Base-by-base conservation (phyloP, 2,888 invertebrate species). In the Eumerus sabulonum region DNA sequence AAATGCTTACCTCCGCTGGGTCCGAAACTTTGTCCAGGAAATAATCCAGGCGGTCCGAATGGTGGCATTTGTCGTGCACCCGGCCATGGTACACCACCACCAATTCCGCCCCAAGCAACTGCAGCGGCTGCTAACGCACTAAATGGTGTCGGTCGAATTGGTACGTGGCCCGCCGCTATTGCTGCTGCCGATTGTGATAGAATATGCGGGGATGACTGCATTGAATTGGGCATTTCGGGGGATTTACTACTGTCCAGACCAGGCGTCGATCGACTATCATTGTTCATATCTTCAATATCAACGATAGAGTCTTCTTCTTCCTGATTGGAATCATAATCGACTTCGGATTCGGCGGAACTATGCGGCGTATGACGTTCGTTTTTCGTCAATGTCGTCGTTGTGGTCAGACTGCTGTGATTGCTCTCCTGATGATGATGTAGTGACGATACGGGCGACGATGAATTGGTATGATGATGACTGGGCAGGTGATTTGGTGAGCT, bases 261-360 rank as follows among this genome's bases (percentile, higher is more conserved):
- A 19, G 89, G 89, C 16, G 89, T 89, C 54, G 89, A 89, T 66
- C 89, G 86, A 35, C 86, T 86, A 63, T 92, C 92, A 76, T 92
- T 91, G 84, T 92, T 92, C 85, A 94, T 89, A 85, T 95, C 95
- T 87, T 95, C 95, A 12, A 95, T 95, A 86, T 95, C 95, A 12
- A 95, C 94, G 68, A 94, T 93, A 5, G 93, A 93, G 85, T 94
- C 89, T 76, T 89, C 89, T 73, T 89, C 87, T 67, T 88, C 88
- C 60, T 88, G 85, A 77, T 86, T 86, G 73, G 83, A 88, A 83
- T 89, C 89, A 82, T 89, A 89, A 71, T 89, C 89, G 77, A 88
- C 76, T 82, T 89, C 89, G 5, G 89, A 89, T 81, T 88, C 89
- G 60, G 86, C 86, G 36, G 89, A 88, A 44, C 88, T 88, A 82